Evolutionary conservation across 2,113 vertebrate genomes (phyloP).

Genomic region (Vireo altiloquus): DNA sequence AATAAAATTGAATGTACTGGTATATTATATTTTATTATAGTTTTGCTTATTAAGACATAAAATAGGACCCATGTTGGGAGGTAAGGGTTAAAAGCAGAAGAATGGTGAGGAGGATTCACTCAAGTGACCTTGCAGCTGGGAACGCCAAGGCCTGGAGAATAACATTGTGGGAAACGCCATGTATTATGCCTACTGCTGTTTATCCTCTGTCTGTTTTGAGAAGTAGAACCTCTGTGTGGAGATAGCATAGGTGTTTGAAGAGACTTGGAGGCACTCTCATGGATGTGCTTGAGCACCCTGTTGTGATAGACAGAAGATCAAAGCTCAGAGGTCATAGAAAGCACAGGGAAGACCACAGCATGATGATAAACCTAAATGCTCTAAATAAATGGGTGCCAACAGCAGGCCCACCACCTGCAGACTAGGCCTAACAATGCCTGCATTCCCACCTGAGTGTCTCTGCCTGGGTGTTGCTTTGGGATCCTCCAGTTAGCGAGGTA

Average conservation of each 20-base stretch:
- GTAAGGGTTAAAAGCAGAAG: not conserved
- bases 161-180: not conserved
- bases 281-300: not conserved
- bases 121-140: not conserved
- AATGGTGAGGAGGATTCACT: fast-evolving
- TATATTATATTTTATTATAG: no score
- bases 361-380: not conserved
- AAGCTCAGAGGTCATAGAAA: not conserved
- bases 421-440: not conserved
- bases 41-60: not conserved
- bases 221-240: not conserved
- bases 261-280: not conserved
- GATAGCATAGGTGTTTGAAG: not conserved
- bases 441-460: not conserved
- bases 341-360: not conserved
- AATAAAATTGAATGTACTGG: not conserved
- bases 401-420: not conserved
- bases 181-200: not conserved
- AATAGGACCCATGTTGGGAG: not conserved
- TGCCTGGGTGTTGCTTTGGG: not conserved
- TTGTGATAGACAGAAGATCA: not conserved
- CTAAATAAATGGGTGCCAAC: not conserved
- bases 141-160: not conserved
- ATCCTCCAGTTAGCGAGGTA: not conserved
- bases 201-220: not conserved